Conservation (phyloP, 2,113 vertebrate species). For the Cnemophilus loriae region DNA sequence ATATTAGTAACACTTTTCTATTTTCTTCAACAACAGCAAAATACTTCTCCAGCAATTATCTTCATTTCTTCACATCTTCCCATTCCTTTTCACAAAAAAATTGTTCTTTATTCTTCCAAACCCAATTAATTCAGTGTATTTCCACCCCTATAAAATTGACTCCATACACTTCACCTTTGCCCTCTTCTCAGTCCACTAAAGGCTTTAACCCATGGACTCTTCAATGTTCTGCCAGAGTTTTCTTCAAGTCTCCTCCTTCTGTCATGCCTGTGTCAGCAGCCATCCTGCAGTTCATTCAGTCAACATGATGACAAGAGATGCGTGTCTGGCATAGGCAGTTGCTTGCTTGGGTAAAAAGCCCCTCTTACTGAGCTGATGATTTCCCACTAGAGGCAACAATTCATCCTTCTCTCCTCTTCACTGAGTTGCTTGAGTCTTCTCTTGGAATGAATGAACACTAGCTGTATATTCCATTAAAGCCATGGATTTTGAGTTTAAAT, state of each 20-base stretch:
- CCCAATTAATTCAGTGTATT: background rate
- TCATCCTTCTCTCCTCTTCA: background rate
- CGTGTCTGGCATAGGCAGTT: accelerated
- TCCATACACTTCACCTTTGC: accelerated
- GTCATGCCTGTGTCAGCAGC: background rate
- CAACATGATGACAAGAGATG: background rate
- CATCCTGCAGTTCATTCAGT: background rate
- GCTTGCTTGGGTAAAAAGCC: background rate
- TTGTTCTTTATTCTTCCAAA: background rate
- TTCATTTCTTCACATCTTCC: background rate
- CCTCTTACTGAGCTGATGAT: background rate
- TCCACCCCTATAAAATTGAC: background rate
- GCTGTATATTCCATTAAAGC: background rate
- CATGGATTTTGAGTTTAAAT: background rate
- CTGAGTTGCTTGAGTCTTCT: background rate
- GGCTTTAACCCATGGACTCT: background rate
- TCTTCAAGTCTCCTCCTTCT: background rate
- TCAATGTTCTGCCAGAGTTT: background rate
- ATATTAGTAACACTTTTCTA: background rate
- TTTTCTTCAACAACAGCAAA: background rate
- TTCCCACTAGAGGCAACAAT: background rate
- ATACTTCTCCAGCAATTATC: background rate
- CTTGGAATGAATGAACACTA: background rate
- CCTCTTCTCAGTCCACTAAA: background rate
- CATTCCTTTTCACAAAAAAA: background rate